Conservation (phyloP, 2,113 vertebrate species). For the Riparia riparia region DNA sequence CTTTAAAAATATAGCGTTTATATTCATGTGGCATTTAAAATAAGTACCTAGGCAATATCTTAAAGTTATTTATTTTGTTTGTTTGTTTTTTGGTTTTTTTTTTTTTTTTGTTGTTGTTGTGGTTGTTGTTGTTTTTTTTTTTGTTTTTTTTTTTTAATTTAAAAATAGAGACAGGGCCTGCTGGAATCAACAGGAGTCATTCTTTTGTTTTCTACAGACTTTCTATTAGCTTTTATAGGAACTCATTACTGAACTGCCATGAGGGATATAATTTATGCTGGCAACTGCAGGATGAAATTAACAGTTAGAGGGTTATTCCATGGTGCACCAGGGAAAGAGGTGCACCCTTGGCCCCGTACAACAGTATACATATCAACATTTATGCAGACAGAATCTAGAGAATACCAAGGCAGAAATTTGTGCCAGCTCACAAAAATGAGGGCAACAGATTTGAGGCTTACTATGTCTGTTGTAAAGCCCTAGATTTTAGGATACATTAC, state of each 20-base stretch:
- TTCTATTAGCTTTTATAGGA: conserved; percentile 6
- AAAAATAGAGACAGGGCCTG: background rate
- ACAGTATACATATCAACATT: background rate
- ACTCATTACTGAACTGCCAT: background rate
- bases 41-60: background rate
- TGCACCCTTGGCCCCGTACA: background rate
- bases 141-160: background rate
- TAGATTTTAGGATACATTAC: background rate
- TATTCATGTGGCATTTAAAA: background rate
- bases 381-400: background rate
- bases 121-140: too few species aligned
- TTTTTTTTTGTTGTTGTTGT: too few species aligned
- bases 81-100: too few species aligned
- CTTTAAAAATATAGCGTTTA: background rate
- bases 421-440: background rate
- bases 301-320: background rate
- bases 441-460: background rate
- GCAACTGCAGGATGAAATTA: background rate
- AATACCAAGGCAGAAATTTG: background rate
- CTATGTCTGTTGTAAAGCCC: background rate
- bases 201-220: conserved; percentile 9
- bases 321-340: background rate
- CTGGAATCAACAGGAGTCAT: background rate
- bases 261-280: conserved; percentile 12
- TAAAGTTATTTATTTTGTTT: background rate